phyloP scores from a whole-genome alignment of 2,113 vertebrate species.

The Ictalurus punctatus region DNA sequence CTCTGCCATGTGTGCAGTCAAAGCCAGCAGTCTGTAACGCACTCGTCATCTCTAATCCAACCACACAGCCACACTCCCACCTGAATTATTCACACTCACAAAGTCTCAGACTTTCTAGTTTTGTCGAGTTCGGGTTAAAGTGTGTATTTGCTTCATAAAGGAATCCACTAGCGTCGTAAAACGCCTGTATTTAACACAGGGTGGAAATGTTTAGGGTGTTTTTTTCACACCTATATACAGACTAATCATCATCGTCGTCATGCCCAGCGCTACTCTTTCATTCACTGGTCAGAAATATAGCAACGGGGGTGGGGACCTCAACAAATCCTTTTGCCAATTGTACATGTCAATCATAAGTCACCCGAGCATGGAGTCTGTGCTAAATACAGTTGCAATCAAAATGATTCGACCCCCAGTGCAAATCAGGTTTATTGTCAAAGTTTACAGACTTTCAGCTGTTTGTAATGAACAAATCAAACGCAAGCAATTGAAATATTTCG shows the following conservation, averaged over 20 bases:
- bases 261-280: too few relatives aligned
- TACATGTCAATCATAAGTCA: not conserved
- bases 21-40: conserved; percentile 19
- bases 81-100: not conserved
- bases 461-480: too few relatives aligned
- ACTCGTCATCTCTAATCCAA: conserved; percentile 16
- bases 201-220: not conserved
- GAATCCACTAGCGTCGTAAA: not conserved
- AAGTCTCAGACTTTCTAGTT: not conserved
- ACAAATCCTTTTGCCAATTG: not conserved
- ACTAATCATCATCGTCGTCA: too few relatives aligned
- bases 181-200: not conserved
- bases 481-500: too few relatives aligned
- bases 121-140: not conserved
- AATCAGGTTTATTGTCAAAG: too few relatives aligned
- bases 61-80: not conserved
- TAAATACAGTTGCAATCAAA: too few relatives aligned
- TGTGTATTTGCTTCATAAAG: not conserved
- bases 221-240: not conserved
- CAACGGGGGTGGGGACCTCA: too few relatives aligned
- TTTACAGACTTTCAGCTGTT: too few relatives aligned
- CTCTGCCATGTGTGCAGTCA: conserved; percentile 8
- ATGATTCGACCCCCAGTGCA: too few relatives aligned
- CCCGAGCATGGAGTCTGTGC: not conserved
- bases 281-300: too few relatives aligned